phyloP scores from a whole-genome alignment of 2,113 vertebrate species.

The Clarias magur region DNA sequence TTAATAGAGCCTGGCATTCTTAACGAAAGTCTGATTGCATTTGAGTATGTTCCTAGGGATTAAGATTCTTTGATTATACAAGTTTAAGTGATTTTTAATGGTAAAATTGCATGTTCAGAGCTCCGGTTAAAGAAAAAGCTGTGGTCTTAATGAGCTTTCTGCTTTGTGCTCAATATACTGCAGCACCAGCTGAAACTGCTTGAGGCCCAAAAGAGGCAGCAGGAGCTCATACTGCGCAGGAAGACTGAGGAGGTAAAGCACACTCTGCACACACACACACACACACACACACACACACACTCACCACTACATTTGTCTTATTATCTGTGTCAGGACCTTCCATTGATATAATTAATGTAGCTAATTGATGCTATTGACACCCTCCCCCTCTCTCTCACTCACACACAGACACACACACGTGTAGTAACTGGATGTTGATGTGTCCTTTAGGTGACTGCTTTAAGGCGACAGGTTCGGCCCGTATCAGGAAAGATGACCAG shows the following conservation, averaged over 20 bases:
- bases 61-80: not conserved
- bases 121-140: not conserved
- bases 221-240: constrained; percentile 90
- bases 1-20: not conserved
- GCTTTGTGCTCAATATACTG: constrained; percentile 14
- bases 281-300: not conserved
- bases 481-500: constrained; percentile 86
- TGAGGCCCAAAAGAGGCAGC: constrained; percentile 95
- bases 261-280: too few species aligned
- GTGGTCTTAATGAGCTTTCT: not conserved
- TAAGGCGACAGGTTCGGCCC: constrained; percentile 88
- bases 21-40: not conserved
- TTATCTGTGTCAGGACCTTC: not conserved
- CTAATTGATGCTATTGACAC: not conserved
- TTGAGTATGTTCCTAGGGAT: too few species aligned
- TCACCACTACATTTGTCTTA: not conserved
- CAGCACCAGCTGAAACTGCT: constrained; percentile 92
- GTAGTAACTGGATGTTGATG: not conserved
- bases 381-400: not conserved
- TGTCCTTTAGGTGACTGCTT: constrained; percentile 83
- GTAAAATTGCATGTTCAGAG: constrained; percentile 2
- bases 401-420: not conserved
- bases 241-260: constrained; percentile 92
- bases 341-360: not conserved
- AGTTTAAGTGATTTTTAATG: not conserved